Conservation (phyloP, 2,797 vertebrate genomes). For the Octomys mimax region DNA sequence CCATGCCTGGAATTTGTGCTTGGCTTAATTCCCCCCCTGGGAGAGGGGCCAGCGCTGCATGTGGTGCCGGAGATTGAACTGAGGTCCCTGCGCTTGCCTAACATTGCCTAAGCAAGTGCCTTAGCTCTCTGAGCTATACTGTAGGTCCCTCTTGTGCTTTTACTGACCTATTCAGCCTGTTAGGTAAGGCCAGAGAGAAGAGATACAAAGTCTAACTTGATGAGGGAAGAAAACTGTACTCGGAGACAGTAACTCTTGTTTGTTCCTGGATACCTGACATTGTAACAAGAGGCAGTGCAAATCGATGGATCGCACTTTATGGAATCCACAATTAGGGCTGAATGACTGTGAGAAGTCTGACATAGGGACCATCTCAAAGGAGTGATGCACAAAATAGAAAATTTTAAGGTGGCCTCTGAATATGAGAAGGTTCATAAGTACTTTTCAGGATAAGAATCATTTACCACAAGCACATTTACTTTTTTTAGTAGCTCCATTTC, state of each 20-base stretch:
- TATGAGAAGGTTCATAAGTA: slow-evolving; percentile 34
- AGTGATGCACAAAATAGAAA: slow-evolving; percentile 18
- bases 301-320: too few species aligned
- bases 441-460: slow-evolving; percentile 61
- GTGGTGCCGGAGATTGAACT: too few species aligned
- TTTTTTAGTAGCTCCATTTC: slow-evolving; percentile 63
- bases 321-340: neutral
- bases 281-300: neutral
- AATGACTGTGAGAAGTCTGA: slow-evolving; percentile 21
- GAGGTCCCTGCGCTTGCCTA: too few species aligned
- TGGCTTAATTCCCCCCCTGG: too few species aligned
- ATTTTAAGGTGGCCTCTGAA: neutral
- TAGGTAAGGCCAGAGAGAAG: neutral
- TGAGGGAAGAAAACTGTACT: neutral
- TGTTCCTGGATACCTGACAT: neutral
- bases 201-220: neutral
- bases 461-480: slow-evolving; percentile 60
- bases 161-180: neutral
- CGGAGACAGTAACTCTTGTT: neutral
- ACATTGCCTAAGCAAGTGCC: too few species aligned
- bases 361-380: neutral
- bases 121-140: too few species aligned
- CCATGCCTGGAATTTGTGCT: too few species aligned
- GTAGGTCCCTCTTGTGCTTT: neutral
- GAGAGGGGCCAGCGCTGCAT: too few species aligned